phyloP scores from a whole-genome alignment of 1,140 invertebrate species.

The Drosophila ironensis region DNA sequence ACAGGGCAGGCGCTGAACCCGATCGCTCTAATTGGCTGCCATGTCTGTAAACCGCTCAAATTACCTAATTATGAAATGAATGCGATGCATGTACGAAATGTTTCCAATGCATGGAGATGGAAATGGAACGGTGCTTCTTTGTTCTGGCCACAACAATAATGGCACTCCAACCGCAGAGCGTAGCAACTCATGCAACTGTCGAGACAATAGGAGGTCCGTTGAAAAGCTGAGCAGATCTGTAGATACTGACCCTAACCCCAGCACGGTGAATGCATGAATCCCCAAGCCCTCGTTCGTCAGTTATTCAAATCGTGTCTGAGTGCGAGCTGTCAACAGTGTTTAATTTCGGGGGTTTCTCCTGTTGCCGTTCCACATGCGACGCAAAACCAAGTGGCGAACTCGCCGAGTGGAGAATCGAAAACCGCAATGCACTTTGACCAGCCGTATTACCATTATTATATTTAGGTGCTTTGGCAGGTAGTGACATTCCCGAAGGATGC shows the following conservation, averaged over 20 bases:
- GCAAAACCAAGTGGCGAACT: slow-evolving; percentile 16
- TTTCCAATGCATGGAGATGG: slow-evolving; percentile 23
- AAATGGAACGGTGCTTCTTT: slow-evolving; percentile 25
- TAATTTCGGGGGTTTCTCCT: slow-evolving; percentile 54
- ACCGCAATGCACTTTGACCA: slow-evolving; percentile 77
- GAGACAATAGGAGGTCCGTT: slow-evolving; percentile 55
- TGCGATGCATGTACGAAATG: slow-evolving; percentile 36
- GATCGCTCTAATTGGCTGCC: slow-evolving; percentile 57
- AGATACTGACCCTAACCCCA: slow-evolving; percentile 11
- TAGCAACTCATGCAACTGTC: slow-evolving; percentile 63
- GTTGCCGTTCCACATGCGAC: slow-evolving; percentile 66
- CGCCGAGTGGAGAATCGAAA: slow-evolving; percentile 25
- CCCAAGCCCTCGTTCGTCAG: slow-evolving; percentile 19
- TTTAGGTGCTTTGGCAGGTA: background rate
- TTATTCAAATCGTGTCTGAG: slow-evolving; percentile 70
- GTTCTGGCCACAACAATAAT: slow-evolving; percentile 57
- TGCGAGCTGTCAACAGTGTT: slow-evolving; percentile 78
- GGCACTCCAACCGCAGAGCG: slow-evolving; percentile 24
- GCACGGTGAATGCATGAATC: background rate
- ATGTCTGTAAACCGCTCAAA: slow-evolving; percentile 59
- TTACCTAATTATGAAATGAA: slow-evolving; percentile 64
- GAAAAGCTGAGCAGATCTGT: slow-evolving; percentile 44
- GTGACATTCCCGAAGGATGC: background rate
- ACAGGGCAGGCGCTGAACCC: background rate
- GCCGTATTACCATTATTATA: slow-evolving; percentile 49